Evolutionary conservation across 2,797 vertebrate genomes (phyloP).

Genomic region (Ceyx erithaca): DNA sequence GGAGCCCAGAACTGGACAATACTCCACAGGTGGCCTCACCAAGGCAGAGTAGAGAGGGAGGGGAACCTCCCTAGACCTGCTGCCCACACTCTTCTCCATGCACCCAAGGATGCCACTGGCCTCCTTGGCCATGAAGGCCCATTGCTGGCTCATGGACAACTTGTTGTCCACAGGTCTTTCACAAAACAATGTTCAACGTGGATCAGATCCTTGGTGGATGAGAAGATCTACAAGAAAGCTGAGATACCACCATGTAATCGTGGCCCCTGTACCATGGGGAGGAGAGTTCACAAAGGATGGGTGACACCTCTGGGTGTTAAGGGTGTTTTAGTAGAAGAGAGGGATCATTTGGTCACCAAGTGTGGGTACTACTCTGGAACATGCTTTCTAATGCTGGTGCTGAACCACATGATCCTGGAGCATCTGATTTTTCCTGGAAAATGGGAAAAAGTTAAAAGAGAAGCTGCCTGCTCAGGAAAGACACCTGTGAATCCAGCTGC

Average conservation of each 20-base stretch:
- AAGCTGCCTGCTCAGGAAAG: background rate
- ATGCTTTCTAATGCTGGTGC: background rate
- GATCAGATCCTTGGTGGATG: background rate
- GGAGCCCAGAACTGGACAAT: too few relatives aligned
- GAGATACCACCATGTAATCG: background rate
- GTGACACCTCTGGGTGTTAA: background rate
- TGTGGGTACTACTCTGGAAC: background rate
- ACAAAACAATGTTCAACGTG: too few relatives aligned
- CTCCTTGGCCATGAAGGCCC: too few relatives aligned
- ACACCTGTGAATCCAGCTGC: background rate
- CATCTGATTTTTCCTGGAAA: background rate
- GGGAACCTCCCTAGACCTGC: too few relatives aligned
- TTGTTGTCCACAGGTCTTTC: too few relatives aligned
- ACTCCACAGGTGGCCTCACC: too few relatives aligned
- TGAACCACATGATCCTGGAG: background rate
- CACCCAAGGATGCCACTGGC: too few relatives aligned
- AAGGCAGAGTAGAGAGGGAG: too few relatives aligned
- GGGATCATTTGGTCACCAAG: background rate
- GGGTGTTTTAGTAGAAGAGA: background rate
- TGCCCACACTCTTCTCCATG: too few relatives aligned
- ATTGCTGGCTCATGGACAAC: too few relatives aligned
- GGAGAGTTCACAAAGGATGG: background rate
- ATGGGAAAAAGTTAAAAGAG: background rate
- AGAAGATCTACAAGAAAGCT: background rate
- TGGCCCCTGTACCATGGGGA: background rate